Evolutionary conservation across 2,888 invertebrate species (phyloP).

Genomic region (Tuta absoluta): DNA sequence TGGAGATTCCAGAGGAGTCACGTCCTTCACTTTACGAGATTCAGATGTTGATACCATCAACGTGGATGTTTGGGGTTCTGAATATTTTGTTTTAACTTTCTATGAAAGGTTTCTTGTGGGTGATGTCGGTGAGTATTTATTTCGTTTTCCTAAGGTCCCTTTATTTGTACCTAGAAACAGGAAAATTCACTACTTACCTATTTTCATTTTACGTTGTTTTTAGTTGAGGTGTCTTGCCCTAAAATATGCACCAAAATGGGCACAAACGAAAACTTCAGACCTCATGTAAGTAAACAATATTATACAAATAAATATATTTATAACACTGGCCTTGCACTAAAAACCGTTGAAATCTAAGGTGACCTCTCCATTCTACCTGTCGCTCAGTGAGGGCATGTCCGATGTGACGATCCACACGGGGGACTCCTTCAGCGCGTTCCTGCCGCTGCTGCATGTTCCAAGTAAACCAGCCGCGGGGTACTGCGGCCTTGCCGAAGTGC

Average conservation of each 20-base stretch:
- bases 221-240: slow-evolving; percentile 86
- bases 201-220: too few species aligned
- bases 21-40: slow-evolving; percentile 89
- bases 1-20: slow-evolving; percentile 84
- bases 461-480: slow-evolving; percentile 83
- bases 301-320: too few species aligned
- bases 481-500: slow-evolving; percentile 78
- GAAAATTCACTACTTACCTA: neutral
- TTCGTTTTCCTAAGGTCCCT: neutral
- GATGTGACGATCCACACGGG: slow-evolving; percentile 82
- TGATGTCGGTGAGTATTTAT: slow-evolving; percentile 81
- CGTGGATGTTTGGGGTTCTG: slow-evolving; percentile 88
- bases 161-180: neutral
- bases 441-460: slow-evolving; percentile 82
- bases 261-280: slow-evolving; percentile 82
- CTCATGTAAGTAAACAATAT: slow-evolving; percentile 78
- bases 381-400: slow-evolving; percentile 84
- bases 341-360: slow-evolving; percentile 56
- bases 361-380: slow-evolving; percentile 83
- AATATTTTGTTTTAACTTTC: slow-evolving; percentile 82
- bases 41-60: slow-evolving; percentile 87
- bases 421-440: slow-evolving; percentile 70
- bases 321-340: too few species aligned
- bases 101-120: slow-evolving; percentile 85
- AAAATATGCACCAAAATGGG: slow-evolving; percentile 81